Evolutionary conservation across 1,140 invertebrate species (phyloP).

Genomic region (Zeugodacus cucurbitae): DNA sequence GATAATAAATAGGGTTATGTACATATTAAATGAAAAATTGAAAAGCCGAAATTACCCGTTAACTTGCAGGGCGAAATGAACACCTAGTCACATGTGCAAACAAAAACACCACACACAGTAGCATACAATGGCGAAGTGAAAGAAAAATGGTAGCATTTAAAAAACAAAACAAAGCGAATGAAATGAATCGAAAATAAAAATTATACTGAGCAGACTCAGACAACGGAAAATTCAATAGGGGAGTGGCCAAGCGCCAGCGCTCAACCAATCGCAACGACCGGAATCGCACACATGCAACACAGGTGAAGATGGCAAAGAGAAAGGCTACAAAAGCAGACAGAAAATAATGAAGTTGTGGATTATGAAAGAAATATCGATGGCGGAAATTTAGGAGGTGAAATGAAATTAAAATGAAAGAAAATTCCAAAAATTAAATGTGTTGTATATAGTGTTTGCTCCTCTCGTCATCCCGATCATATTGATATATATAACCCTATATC

Average conservation of each 20-base stretch:
- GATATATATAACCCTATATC: too few species aligned
- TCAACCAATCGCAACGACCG: slow-evolving; percentile 28
- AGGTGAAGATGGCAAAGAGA: neutral
- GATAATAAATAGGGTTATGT: too few species aligned
- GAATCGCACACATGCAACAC: neutral
- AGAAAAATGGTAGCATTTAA: slow-evolving; percentile 25
- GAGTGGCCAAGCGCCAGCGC: too few species aligned
- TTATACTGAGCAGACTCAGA: neutral
- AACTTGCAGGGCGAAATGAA: neutral
- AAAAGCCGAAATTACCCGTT: neutral
- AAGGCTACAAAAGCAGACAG: neutral
- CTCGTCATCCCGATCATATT: too few species aligned
- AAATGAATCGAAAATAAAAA: slow-evolving; percentile 11
- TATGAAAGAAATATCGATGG: neutral
- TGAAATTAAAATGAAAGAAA: neutral
- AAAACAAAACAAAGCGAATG: slow-evolving; percentile 4
- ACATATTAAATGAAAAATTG: neutral
- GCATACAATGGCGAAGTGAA: neutral
- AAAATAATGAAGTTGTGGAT: neutral
- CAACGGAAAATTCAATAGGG: slow-evolving; percentile 27
- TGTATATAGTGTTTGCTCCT: neutral
- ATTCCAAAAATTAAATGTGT: neutral
- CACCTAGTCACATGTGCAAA: neutral
- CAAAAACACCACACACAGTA: neutral
- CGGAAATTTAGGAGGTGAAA: neutral